A percentile compares a stretch with the other conserved stretches of the same genome.
Evolutionary conservation across 2,888 invertebrate species (phyloP).

Genomic region (Cosmia pyralina): DNA sequence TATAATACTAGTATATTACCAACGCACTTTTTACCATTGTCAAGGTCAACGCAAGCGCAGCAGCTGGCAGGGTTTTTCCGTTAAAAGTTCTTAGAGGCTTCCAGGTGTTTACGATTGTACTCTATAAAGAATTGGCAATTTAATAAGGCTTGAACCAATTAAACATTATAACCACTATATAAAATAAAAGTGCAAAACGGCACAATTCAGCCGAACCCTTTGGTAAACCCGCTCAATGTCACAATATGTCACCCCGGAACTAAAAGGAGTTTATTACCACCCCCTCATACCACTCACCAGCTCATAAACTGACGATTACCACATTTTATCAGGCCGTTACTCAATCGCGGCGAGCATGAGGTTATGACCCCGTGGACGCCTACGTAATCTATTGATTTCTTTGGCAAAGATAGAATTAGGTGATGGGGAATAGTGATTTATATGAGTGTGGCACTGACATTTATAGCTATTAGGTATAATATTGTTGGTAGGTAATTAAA

Average conservation of each 20-base stretch:
- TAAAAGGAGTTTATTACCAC: background rate
- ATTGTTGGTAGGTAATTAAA: background rate
- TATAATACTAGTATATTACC: too few relatives aligned
- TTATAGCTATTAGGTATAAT: background rate
- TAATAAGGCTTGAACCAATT: background rate
- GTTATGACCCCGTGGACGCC: slow-evolving; percentile 39
- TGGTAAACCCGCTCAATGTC: background rate
- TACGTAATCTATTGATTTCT: slow-evolving; percentile 55
- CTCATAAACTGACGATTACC: slow-evolving; percentile 12
- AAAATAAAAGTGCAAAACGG: background rate
- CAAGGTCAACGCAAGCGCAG: background rate
- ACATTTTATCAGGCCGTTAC: slow-evolving; percentile 25
- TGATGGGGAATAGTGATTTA: slow-evolving; percentile 23
- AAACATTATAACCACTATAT: too few relatives aligned
- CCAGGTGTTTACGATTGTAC: too few relatives aligned
- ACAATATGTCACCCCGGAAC: background rate
- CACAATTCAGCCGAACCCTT: too few relatives aligned
- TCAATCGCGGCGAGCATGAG: slow-evolving; percentile 19
- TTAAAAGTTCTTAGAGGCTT: background rate
- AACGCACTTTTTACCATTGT: too few relatives aligned
- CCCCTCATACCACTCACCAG: background rate
- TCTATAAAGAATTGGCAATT: background rate
- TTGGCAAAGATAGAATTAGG: slow-evolving; percentile 25
- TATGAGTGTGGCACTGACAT: background rate
- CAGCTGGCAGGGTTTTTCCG: background rate